These are phyloP conservation scores for Lates calcarifer DNA, from an alignment of 2,113 vertebrate species.

Conservation along the genomic window DNA sequence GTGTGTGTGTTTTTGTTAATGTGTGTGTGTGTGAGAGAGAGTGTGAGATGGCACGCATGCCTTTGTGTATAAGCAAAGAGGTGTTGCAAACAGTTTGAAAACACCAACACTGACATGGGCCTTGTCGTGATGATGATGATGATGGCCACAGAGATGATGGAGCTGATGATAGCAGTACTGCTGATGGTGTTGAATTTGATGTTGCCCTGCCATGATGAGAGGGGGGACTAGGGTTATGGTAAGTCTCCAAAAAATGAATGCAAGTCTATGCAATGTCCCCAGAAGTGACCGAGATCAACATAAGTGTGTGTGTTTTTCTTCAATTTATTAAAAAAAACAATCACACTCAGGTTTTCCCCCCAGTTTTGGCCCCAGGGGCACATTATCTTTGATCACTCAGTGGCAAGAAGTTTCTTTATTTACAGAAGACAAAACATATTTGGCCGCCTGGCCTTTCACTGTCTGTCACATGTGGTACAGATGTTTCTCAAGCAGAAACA, in stretches of 20 bases:
- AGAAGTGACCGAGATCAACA: no score
- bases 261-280: no score
- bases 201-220: background rate
- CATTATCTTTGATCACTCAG: background rate
- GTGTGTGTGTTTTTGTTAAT: slow-evolving; percentile 9
- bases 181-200: background rate
- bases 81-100: slow-evolving; percentile 10
- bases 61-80: background rate
- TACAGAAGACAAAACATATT: background rate
- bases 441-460: background rate
- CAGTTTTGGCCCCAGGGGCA: background rate
- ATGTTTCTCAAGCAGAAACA: background rate
- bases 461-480: background rate
- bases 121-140: background rate
- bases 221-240: no score
- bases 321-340: no score
- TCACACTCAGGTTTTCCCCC: no score
- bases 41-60: background rate
- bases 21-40: slow-evolving; percentile 8
- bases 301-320: background rate
- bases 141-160: background rate
- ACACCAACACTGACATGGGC: background rate
- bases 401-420: background rate
- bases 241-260: no score
- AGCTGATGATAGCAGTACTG: background rate